A percentile compares a stretch with the other conserved stretches of the same genome.
These are phyloP conservation scores for Augiades crinisus DNA, from an alignment of 2,888 invertebrate species.

Conservation along the genomic window DNA sequence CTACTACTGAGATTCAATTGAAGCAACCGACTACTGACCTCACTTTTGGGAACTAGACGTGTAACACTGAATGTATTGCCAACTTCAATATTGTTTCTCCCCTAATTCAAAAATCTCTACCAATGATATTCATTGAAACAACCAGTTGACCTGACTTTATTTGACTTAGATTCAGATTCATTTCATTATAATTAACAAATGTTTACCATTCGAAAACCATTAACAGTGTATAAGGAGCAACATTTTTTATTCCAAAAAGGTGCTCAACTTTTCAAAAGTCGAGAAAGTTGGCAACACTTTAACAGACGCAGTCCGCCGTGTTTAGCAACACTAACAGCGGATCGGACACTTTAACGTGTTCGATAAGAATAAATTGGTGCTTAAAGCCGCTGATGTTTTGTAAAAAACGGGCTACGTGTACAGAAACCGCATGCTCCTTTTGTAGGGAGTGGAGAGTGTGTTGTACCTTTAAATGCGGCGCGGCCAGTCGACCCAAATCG, in stretches of 20 bases:
- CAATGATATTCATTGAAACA: not conserved
- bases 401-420: conserved; percentile 37
- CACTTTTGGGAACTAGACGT: conserved; percentile 55
- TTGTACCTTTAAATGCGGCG: conserved; percentile 39
- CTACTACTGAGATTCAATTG: not conserved
- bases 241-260: too few relatives aligned
- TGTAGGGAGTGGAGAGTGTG: conserved; percentile 39
- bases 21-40: not conserved
- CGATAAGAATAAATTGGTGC: conserved; percentile 45
- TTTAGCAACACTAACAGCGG: conserved; percentile 30
- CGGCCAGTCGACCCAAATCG: conserved; percentile 48
- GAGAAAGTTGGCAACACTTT: too few relatives aligned
- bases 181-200: too few relatives aligned
- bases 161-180: too few relatives aligned
- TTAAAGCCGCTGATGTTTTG: conserved; percentile 34
- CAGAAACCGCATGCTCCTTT: conserved; percentile 33
- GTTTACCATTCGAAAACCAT: too few relatives aligned
- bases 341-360: conserved; percentile 39
- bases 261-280: too few relatives aligned
- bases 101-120: not conserved
- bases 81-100: conserved; percentile 35
- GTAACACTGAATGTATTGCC: conserved; percentile 33
- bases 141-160: too few relatives aligned
- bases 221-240: too few relatives aligned
- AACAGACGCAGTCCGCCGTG: too few relatives aligned